These are phyloP conservation scores for Dinoponera quadriceps DNA, from an alignment of 1,140 invertebrate species.

Conservation along the genomic window DNA sequence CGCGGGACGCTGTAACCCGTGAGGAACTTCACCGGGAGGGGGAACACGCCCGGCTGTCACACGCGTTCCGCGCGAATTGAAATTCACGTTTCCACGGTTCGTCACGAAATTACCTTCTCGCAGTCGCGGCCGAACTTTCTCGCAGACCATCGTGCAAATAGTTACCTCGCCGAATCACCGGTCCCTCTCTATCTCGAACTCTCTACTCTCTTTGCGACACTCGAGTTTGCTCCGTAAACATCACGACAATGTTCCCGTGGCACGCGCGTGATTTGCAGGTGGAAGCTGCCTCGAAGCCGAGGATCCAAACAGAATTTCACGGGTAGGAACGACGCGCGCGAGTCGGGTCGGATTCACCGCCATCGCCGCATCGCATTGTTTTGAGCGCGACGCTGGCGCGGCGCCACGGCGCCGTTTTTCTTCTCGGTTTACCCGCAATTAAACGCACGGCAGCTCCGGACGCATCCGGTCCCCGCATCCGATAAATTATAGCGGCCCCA, in stretches of 20 bases:
- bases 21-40: background rate
- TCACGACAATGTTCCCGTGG: background rate
- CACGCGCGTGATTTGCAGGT: background rate
- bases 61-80: background rate
- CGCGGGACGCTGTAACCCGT: background rate
- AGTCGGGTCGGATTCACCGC: no score
- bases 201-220: no score
- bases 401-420: constrained; percentile 34
- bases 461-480: constrained; percentile 1
- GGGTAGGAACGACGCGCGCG: background rate
- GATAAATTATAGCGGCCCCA: constrained; percentile 22
- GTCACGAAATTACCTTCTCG: constrained; percentile 2
- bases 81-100: constrained; percentile 19
- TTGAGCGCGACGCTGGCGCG: constrained; percentile 33
- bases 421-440: constrained; percentile 52
- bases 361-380: constrained; percentile 41
- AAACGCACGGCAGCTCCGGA: constrained; percentile 25
- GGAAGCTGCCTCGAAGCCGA: background rate
- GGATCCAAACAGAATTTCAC: constrained; percentile 32
- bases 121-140: background rate
- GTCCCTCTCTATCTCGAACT: background rate
- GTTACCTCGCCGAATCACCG: constrained; percentile 2
- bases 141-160: constrained; percentile 17
- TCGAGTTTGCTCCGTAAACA: background rate
- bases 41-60: no score